Conservation (phyloP, 2,113 vertebrate species). For the Seriola aureovittata region DNA sequence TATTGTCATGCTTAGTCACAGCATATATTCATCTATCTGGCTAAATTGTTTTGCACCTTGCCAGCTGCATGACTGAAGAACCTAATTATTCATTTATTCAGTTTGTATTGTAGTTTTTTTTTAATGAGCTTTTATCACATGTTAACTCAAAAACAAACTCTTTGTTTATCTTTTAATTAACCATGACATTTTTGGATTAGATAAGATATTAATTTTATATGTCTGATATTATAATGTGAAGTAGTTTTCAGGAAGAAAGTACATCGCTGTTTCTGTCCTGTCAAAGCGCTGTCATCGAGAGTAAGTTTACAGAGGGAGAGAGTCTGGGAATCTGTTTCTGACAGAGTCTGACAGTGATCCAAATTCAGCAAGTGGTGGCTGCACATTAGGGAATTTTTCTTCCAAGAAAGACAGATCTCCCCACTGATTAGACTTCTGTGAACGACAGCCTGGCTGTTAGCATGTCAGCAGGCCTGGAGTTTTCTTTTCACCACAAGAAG, state of each 20-base stretch:
- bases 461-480: not conserved
- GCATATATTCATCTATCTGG: slow-evolving; percentile 7
- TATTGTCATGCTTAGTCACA: slow-evolving; percentile 6
- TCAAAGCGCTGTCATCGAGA: not conserved
- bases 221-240: not conserved
- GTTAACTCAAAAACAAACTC: not conserved
- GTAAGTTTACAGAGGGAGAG: slow-evolving; percentile 13
- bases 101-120: not conserved
- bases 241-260: not conserved
- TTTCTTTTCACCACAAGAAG: slow-evolving; percentile 30
- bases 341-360: slow-evolving; percentile 54
- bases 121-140: not conserved
- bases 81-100: not conserved
- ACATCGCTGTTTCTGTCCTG: not conserved
- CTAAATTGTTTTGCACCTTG: slow-evolving; percentile 16
- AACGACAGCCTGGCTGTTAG: slow-evolving; percentile 52
- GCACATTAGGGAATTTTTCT: slow-evolving; percentile 51
- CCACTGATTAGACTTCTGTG: slow-evolving; percentile 46
- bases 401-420: slow-evolving; percentile 50
- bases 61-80: slow-evolving; percentile 26
- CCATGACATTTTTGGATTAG: not conserved
- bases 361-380: slow-evolving; percentile 52
- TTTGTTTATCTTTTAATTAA: not conserved
- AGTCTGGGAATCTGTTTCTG: slow-evolving; percentile 34
- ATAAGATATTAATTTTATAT: not conserved